Base-by-base conservation (phyloP, 2,888 invertebrate genomes). In the Cryptus viduatorius region DNA sequence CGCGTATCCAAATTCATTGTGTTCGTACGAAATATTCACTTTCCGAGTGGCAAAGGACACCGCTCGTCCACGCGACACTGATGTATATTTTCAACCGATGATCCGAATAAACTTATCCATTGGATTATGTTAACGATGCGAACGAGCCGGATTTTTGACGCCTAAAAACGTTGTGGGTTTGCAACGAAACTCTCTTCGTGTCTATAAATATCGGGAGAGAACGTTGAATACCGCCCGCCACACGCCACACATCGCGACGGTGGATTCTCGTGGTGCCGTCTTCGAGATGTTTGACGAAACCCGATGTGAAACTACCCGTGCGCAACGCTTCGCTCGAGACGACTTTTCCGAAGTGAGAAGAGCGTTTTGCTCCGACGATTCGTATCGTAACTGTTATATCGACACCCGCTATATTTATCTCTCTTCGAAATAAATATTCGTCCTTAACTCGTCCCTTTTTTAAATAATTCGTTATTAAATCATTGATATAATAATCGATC, bases 151-250 rank as follows among this genome's bases (percentile, higher is more conserved):
- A 90, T 91, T 92, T 86, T 92, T 90, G 88, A 91, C 89, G 90
- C 90, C 88, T 89, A 89, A 91, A 86, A 91, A 88, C 89, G 89
- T 87, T 88, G 89, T 88, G 82, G 86, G 85, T 90, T 90, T 89
- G 87, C 90, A 88, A 73, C 88, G 89, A 90, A 90, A 91, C 90
- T 90, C 90, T 88, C 85, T 85, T 50, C 69, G 78, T 86, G 83
- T 92, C 92, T 92, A 92, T 92, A 90, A 92, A 92, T 92, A 92
- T 90, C 91, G 85, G 89, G 69, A 80, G 79, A 64, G 61, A 71
- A 87, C 86, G 89, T 92, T 91, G 89, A 91, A 91, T 90, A 83
- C 87, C 87, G 88, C 89, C 90, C 90, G 89, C 89, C 91, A 90
- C 89, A 86, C 65, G 79, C 76, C 56, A 76, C 79, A 75, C 77